phyloP scores from a whole-genome alignment of 2,113 vertebrate genomes.

The Elephas maximus region DNA sequence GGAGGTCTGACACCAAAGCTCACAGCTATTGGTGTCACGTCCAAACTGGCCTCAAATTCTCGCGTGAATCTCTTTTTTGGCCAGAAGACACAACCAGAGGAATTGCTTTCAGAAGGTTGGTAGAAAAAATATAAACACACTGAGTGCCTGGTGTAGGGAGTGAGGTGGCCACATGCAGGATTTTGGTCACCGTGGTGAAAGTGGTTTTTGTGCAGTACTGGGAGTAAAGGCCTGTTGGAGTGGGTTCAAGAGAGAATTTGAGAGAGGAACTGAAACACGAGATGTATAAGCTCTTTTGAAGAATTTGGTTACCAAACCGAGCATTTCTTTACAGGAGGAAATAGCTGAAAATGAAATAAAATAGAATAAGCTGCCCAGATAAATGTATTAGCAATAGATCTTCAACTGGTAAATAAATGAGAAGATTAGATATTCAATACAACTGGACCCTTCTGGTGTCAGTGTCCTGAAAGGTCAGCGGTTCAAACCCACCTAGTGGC shows the following conservation, averaged over 20 bases:
- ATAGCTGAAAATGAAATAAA: not conserved
- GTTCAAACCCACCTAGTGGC: too few relatives aligned
- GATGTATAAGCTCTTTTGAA: not conserved
- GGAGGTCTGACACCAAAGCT: not conserved
- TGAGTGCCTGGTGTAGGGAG: not conserved
- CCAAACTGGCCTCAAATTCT: not conserved
- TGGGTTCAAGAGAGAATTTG: not conserved
- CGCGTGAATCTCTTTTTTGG: not conserved
- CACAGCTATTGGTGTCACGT: not conserved
- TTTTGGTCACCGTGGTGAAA: not conserved
- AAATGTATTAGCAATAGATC: not conserved
- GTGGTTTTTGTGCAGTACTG: too few relatives aligned
- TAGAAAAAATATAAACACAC: not conserved
- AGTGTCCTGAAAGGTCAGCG: too few relatives aligned
- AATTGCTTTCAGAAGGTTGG: not conserved
- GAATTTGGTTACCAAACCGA: not conserved
- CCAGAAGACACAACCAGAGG: not conserved
- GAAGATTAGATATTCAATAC: not conserved
- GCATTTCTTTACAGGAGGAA: not conserved
- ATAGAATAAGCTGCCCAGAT: not conserved
- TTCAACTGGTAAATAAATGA: not conserved
- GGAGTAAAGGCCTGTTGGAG: not conserved
- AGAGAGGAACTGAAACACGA: not conserved
- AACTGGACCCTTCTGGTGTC: not conserved
- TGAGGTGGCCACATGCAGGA: not conserved